Percentiles rank a stretch among this genome's conserved stretches.
These are phyloP conservation scores for Limenitis camilla DNA, from an alignment of 2,888 invertebrate species.

Conservation along the genomic window DNA sequence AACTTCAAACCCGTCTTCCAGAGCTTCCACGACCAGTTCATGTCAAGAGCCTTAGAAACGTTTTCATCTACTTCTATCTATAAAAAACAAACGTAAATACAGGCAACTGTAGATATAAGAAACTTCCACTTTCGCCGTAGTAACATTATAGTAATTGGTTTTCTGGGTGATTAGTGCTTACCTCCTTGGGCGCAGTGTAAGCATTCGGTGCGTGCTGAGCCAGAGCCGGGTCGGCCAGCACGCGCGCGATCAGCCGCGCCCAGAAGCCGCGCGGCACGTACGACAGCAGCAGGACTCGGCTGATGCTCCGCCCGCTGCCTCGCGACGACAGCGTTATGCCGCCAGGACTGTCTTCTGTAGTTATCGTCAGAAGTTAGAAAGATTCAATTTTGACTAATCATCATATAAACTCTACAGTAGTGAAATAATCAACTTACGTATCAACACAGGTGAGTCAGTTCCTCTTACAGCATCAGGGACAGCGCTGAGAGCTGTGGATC, in stretches of 20 bases:
- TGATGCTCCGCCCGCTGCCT: slow-evolving; percentile 76
- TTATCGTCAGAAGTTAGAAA: not conserved
- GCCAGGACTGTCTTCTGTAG: slow-evolving; percentile 47
- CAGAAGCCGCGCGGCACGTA: slow-evolving; percentile 99
- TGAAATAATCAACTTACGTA: slow-evolving; percentile 36
- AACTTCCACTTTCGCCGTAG: too few relatives aligned
- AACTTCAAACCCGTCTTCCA: slow-evolving; percentile 96
- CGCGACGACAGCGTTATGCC: slow-evolving; percentile 44
- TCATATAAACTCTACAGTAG: not conserved
- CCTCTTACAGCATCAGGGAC: slow-evolving; percentile 14
- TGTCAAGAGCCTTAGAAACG: slow-evolving; percentile 77
- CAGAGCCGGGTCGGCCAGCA: slow-evolving; percentile 91
- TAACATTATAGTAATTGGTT: too few relatives aligned
- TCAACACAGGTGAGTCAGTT: slow-evolving; percentile 49
- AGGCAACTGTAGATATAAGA: too few relatives aligned
- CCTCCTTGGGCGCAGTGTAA: slow-evolving; percentile 82
- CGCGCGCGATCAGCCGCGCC: slow-evolving; percentile 93
- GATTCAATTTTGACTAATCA: not conserved
- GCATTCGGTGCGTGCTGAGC: slow-evolving; percentile 84
- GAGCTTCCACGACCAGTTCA: slow-evolving; percentile 90
- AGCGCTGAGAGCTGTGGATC: slow-evolving; percentile 26
- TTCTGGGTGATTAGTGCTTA: too few relatives aligned
- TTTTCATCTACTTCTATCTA: slow-evolving; percentile 77
- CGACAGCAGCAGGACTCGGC: slow-evolving; percentile 90
- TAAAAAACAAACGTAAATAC: too few relatives aligned